Percentiles rank a stretch among this genome's conserved stretches.
phyloP scores from a whole-genome alignment of 2,888 invertebrate species.

The Mycalesis mineus region DNA sequence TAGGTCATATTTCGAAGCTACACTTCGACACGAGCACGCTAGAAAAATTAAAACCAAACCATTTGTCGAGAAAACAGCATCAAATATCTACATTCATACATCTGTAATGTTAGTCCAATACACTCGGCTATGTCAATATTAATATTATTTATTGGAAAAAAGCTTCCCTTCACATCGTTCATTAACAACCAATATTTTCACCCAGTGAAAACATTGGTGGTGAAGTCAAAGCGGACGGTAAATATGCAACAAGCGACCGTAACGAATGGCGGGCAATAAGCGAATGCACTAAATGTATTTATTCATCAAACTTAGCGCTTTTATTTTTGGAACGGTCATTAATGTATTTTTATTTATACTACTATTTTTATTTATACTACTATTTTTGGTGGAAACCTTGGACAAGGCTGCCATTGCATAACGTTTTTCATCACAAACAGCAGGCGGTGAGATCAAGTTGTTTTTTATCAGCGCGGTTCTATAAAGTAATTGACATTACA shows the following conservation, averaged over 20 bases:
- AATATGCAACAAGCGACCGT: conserved; percentile 23
- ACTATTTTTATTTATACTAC: neutral
- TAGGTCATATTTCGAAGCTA: no score
- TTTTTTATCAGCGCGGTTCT: no score
- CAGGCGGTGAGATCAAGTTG: no score
- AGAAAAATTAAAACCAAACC: no score
- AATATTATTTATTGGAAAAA: conserved; percentile 25
- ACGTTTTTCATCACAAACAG: no score
- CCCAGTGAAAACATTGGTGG: conserved; percentile 21
- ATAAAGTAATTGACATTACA: no score
- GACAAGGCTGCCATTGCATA: no score
- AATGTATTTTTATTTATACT: neutral
- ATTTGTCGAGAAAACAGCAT: no score
- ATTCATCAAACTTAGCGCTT: conserved; percentile 15
- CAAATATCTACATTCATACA: neutral
- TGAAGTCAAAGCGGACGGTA: conserved; percentile 26
- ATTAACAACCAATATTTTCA: neutral
- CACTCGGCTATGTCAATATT: conserved; percentile 22
- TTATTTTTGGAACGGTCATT: conserved; percentile 3
- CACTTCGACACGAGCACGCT: no score
- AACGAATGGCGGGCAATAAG: conserved; percentile 21
- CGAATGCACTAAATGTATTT: conserved; percentile 19
- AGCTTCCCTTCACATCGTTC: neutral
- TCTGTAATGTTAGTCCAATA: conserved; percentile 12
- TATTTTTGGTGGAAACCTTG: no score